Base-by-base conservation (phyloP, 2,113 vertebrate species). In the Phaethon lepturus region DNA sequence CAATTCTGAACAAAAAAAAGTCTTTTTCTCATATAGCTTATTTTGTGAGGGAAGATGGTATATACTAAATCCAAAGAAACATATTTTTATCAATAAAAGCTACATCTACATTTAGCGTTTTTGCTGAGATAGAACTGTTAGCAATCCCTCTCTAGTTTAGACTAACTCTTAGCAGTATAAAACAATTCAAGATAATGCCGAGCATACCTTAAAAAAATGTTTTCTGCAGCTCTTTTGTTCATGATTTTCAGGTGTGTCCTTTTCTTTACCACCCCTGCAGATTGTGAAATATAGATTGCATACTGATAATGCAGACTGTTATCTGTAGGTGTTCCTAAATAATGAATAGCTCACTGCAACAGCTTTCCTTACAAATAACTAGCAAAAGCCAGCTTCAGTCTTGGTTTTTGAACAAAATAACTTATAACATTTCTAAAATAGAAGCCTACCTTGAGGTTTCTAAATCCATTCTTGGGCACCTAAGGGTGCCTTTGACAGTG, bases 301-400 rank as follows among this genome's bases (percentile, higher is more conserved):
- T 91, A 85, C 56, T 73, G 95, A 95, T 89, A 94, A 93, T 73
- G 69, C 74, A 67, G 81, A 53, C 77, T 85, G 64, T 93, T 96
- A 91, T 89, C 86, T 93, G 90, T 94, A 94, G 93, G 84, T 82
- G 84, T 90, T 93, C 84, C 80, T 87, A 96, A 95, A 94, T 90
- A 96, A 90, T 66, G 74, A 96, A 94, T 53, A 88, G 74, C 31
- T 69, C 69, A 64, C 87, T 82, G 62, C 66, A 90, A 91, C 66
- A 90, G 40, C 26, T 96, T 91, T 93, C 66, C 40, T 91, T 86
- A 72, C 29, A 82, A 93, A 72, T 85, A 93, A 64, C 60, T 62
- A 76, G 35, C 19, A 93, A 96, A 91, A 78, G 23, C n/a, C 45
- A 72, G 26, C 53, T 91, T 71, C 44, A 52, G 38, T 45, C 35